Evolutionary conservation across 1,140 invertebrate species (phyloP).

Genomic region (Mesaphorura yosii): DNA sequence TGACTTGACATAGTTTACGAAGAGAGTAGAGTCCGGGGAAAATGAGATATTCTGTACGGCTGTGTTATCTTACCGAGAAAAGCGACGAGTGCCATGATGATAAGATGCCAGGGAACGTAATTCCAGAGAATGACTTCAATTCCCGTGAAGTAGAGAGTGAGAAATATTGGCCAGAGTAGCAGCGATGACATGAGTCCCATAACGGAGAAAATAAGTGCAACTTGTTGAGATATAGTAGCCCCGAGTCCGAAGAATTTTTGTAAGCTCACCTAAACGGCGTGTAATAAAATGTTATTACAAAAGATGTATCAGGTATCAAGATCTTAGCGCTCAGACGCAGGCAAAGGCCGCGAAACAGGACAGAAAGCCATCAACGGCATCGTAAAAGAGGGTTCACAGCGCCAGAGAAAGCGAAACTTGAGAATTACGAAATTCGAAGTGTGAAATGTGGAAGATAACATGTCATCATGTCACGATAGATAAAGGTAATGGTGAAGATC

Average conservation of each 20-base stretch:
- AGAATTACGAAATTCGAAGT: too few relatives aligned
- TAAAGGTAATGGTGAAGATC: too few relatives aligned
- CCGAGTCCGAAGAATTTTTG: constrained; percentile 31
- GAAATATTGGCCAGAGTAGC: constrained; percentile 71
- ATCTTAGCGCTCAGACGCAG: too few relatives aligned
- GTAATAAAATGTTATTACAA: background rate
- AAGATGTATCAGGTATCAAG: background rate
- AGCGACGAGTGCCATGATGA: constrained; percentile 61
- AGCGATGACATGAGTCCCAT: constrained; percentile 53
- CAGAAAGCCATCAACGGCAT: background rate
- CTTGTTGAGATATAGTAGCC: constrained; percentile 32
- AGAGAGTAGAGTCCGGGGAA: too few relatives aligned
- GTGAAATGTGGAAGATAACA: too few relatives aligned
- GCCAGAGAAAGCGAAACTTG: too few relatives aligned
- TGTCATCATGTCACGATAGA: too few relatives aligned
- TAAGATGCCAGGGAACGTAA: constrained; percentile 63
- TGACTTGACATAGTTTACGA: too few relatives aligned
- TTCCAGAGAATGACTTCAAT: constrained; percentile 65
- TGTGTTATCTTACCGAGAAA: constrained; percentile 55
- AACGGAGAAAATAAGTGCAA: constrained; percentile 31
- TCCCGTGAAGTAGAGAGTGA: constrained; percentile 70
- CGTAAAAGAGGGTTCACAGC: too few relatives aligned
- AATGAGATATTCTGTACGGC: too few relatives aligned
- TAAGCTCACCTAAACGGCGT: constrained; percentile 30
- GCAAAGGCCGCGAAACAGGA: too few relatives aligned